Evolutionary conservation across 2,797 vertebrate genomes (phyloP).

Genomic region (Gobio occitaniae): DNA sequence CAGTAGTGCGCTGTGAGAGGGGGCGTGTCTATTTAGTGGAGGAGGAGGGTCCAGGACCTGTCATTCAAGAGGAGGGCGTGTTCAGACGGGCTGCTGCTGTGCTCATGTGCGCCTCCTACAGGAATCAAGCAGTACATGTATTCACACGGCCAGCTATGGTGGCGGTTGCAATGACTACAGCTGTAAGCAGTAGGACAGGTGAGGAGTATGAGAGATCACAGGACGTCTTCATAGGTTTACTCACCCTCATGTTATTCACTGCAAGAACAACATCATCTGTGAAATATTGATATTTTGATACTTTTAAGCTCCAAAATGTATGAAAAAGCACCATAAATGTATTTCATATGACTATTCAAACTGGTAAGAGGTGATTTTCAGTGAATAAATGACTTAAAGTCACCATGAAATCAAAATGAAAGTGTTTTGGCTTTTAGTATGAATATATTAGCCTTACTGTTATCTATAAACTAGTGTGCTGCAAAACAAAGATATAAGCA

Average conservation of each 20-base stretch:
- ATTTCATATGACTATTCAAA: not conserved
- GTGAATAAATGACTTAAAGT: not conserved
- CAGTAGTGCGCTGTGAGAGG: slow-evolving; percentile 71
- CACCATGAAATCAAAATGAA: too few relatives aligned
- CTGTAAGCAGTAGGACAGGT: slow-evolving; percentile 82
- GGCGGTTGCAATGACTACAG: slow-evolving; percentile 78
- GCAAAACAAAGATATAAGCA: too few relatives aligned
- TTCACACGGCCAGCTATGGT: slow-evolving; percentile 89
- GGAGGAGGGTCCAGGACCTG: slow-evolving; percentile 68
- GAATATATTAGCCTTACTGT: too few relatives aligned
- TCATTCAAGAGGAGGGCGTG: slow-evolving; percentile 74
- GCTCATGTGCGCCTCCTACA: slow-evolving; percentile 88
- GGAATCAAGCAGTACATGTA: slow-evolving; percentile 89
- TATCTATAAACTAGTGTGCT: too few relatives aligned
- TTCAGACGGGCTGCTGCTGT: slow-evolving; percentile 74
- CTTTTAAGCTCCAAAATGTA: not conserved
- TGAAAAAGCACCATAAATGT: not conserved
- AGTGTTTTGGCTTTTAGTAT: too few relatives aligned
- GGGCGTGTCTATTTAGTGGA: slow-evolving; percentile 78
- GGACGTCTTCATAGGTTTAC: not conserved
- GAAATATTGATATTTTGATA: not conserved
- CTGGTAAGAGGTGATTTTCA: not conserved
- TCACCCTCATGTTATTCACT: not conserved
- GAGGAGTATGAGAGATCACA: slow-evolving; percentile 9
- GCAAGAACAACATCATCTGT: not conserved